These are phyloP conservation scores for Rhinoptilus africanus DNA, from an alignment of 2,113 vertebrate species.

Conservation along the genomic window DNA sequence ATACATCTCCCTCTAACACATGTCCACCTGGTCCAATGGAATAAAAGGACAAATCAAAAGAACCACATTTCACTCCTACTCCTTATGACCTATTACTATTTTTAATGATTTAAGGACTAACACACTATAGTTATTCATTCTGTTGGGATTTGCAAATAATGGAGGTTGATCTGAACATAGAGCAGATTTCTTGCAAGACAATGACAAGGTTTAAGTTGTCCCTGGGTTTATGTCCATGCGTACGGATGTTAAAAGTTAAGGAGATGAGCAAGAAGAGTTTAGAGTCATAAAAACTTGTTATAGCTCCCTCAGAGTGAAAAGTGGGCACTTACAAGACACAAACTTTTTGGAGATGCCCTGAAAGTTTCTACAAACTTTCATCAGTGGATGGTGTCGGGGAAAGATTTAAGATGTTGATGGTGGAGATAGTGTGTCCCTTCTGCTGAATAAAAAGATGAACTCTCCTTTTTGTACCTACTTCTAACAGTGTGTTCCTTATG, in stretches of 20 bases:
- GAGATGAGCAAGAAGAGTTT: neutral
- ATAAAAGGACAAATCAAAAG: neutral
- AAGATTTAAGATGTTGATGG: neutral
- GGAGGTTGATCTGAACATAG: neutral
- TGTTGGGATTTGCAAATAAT: neutral
- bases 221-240: neutral
- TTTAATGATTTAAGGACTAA: neutral
- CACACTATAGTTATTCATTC: neutral
- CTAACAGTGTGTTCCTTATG: neutral
- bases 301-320: neutral
- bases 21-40: neutral
- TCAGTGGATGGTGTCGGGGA: neutral
- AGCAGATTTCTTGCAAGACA: neutral
- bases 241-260: neutral
- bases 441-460: neutral
- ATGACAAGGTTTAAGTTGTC: neutral
- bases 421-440: neutral
- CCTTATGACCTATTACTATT: neutral
- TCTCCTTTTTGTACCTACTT: fast-evolving
- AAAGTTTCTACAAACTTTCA: neutral
- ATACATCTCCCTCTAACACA: neutral
- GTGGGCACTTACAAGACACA: neutral
- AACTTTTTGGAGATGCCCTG: neutral
- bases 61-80: neutral
- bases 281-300: neutral